Conservation (phyloP, 2,888 invertebrate genomes). For the Diarsia brunnea region DNA sequence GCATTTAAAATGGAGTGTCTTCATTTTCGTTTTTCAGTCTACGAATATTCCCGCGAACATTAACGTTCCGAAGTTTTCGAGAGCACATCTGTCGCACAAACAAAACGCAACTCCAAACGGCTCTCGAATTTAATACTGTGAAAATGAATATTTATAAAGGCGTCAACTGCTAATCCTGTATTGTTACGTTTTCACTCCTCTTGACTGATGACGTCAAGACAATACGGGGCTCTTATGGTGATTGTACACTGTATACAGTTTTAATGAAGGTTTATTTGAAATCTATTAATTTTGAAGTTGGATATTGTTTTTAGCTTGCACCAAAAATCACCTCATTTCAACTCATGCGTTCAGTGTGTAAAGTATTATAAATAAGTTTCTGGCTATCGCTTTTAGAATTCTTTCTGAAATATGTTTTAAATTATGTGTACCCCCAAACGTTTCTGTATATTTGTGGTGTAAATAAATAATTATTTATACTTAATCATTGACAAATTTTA, state of each 20-base stretch:
- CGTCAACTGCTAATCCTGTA: slow-evolving; percentile 89
- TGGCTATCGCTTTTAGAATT: neutral
- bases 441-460: neutral
- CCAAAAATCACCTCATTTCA: too few relatives aligned
- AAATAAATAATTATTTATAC: too few relatives aligned
- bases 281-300: too few relatives aligned
- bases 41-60: slow-evolving; percentile 35
- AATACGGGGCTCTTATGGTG: slow-evolving; percentile 82
- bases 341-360: too few relatives aligned
- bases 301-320: too few relatives aligned
- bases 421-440: neutral
- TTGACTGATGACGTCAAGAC: slow-evolving; percentile 88
- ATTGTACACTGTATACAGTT: slow-evolving; percentile 72
- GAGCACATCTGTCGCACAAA: slow-evolving; percentile 86
- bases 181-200: slow-evolving; percentile 88
- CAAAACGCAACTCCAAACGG: slow-evolving; percentile 82
- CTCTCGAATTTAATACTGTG: slow-evolving; percentile 82
- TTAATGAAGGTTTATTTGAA: slow-evolving; percentile 13
- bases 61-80: slow-evolving; percentile 53
- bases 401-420: neutral
- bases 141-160: slow-evolving; percentile 90
- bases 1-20: neutral
- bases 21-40: slow-evolving; percentile 6
- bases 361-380: too few relatives aligned
- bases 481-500: too few relatives aligned